A percentile compares a stretch with the other conserved stretches of the same genome.
Evolutionary conservation across 2,797 vertebrate species (phyloP).

Genomic region (Gymnoscopelus microlampas): DNA sequence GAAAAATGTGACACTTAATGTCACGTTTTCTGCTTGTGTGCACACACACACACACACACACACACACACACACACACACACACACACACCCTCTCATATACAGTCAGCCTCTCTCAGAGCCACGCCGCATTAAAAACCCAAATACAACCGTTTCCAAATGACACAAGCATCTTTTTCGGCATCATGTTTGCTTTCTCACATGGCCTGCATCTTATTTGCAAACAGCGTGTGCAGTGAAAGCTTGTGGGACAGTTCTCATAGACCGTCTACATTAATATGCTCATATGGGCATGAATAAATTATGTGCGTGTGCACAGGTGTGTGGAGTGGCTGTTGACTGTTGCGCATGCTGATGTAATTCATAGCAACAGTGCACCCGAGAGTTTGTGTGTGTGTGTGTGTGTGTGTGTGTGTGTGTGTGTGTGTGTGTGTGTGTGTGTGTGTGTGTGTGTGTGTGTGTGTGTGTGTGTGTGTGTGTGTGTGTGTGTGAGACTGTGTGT

Average conservation of each 20-base stretch:
- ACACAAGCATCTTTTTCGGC: no score
- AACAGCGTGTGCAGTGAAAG: no score
- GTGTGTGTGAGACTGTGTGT: neutral
- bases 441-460: constrained; percentile 14
- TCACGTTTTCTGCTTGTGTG: no score
- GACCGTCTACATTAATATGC: neutral
- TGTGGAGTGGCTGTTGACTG: constrained; percentile 17
- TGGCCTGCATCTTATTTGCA: no score
- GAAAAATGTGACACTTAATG: no score
- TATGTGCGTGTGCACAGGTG: neutral
- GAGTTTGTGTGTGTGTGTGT: neutral
- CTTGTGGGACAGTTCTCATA: no score
- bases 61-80: constrained; percentile 7
- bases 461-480: constrained; percentile 3
- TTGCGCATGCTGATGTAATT: constrained; percentile 57
- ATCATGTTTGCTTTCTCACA: no score
- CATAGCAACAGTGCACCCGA: constrained; percentile 1
- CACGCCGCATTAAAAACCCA: no score
- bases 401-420: neutral
- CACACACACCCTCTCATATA: neutral
- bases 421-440: constrained; percentile 2
- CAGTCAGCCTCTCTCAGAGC: no score
- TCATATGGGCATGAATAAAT: neutral
- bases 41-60: no score
- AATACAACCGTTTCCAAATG: no score